Percentiles rank a stretch among this genome's conserved stretches.
These are phyloP conservation scores for Tribolium freemani DNA, from an alignment of 2,888 invertebrate genomes.

Conservation along the genomic window DNA sequence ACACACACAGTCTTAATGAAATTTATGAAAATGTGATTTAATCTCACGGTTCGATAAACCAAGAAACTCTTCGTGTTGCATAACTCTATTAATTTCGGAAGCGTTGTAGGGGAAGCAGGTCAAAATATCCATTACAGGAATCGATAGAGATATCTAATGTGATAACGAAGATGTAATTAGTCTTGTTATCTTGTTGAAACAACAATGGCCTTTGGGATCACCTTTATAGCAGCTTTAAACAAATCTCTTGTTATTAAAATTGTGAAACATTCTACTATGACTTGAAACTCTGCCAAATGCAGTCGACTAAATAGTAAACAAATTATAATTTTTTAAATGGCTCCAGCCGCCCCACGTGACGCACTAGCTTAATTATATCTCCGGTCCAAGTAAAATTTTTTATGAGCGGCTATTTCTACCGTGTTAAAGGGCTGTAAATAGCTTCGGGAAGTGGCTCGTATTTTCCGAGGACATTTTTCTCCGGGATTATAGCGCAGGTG, in stretches of 20 bases:
- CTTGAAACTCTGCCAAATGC: too few species aligned
- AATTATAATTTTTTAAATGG: too few species aligned
- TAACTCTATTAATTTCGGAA: constrained; percentile 10
- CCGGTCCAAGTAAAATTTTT: too few species aligned
- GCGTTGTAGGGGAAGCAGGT: neutral
- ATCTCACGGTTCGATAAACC: constrained; percentile 1
- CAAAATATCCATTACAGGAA: neutral
- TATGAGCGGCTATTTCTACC: neutral
- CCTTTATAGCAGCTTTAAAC: too few species aligned
- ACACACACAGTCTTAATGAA: neutral
- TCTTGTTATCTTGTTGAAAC: neutral
- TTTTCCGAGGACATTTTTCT: neutral
- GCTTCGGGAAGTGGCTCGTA: neutral
- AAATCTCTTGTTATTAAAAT: too few species aligned
- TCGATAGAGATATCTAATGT: neutral
- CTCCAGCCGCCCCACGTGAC: too few species aligned
- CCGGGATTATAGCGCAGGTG: constrained; percentile 5
- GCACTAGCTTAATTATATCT: too few species aligned
- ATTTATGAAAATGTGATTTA: constrained; percentile 14
- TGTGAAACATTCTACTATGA: too few species aligned
- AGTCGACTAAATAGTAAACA: too few species aligned
- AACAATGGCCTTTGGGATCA: neutral
- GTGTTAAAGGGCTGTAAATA: neutral
- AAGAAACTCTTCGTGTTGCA: constrained; percentile 3
- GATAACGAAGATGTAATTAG: neutral